Evolutionary conservation across 2,888 invertebrate genomes (phyloP), one percentile per base, ranked within the genome.

Genomic region (Elegia similella): DNA sequence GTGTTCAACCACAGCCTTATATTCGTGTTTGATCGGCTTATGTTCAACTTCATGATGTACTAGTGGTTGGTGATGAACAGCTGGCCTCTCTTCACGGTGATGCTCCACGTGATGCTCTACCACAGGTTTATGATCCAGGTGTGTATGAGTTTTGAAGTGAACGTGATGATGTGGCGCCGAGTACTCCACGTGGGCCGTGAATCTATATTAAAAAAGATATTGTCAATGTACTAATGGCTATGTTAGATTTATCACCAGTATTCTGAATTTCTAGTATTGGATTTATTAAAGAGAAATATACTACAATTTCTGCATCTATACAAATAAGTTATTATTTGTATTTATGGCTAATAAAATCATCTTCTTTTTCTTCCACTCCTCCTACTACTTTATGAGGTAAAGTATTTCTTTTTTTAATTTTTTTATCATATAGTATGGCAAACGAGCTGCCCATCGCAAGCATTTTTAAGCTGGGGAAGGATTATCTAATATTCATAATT

Each of bases 141-240:
- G 62, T 7, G 57, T 61, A 12, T 58, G 38, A 7, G 48, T 56
- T 38, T 60, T 61, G 46, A n/a, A 57, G 62, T 68, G 57, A 56
- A 57, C 61, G 46, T 74, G 70, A 56, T 76, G 68, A 53, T 72
- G 63, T 8, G 62, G 61, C 23, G 69, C 71, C 42, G 70, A 68
- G 57, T 76, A 72, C 63, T 70, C 66, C 46, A 77, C 77, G 55
- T 53, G 59, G 52, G 77, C 77, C 54, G 65, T 60, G 62, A 73
- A 76, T 59, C 77, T 76, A 63, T 6, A 62, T 23, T 34, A 1
- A 23, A 55, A 7, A 38, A 29, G 10, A 12, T 38, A 2, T 38
- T 38, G n/a, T 38, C 1, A 12, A 12, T 12, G 12, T 34, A 34
- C 1, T 2, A 23, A 3, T 3, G 2, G 5, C 5, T 23, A 23